A percentile compares a stretch with the other conserved stretches of the same genome.
Conservation (phyloP, 1,140 invertebrate species). For the Scylla paramamosain region DNA sequence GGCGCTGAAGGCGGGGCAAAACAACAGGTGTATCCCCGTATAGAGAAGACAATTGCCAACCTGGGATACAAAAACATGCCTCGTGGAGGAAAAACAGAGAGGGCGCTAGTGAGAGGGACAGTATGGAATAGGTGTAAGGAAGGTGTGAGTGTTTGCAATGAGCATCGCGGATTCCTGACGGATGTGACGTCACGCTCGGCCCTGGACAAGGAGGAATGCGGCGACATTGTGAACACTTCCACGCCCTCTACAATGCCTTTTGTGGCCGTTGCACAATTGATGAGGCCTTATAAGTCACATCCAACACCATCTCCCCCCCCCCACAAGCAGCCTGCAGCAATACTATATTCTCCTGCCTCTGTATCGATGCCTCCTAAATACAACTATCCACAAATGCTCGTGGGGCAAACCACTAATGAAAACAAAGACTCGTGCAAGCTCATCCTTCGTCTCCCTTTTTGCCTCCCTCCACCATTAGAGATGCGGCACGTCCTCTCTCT, state of each 20-base stretch:
- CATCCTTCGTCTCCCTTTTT: neutral
- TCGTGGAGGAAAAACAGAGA: neutral
- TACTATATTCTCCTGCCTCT: no score
- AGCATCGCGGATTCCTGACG: neutral
- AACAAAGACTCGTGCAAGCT: neutral
- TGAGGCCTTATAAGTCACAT: no score
- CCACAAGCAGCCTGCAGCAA: no score
- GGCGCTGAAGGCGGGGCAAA: neutral
- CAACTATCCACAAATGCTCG: no score
- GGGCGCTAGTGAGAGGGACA: neutral
- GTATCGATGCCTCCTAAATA: no score
- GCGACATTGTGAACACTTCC: neutral
- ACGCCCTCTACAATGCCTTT: neutral
- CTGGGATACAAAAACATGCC: neutral
- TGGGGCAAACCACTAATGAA: neutral
- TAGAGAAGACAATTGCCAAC: neutral
- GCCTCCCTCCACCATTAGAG: no score
- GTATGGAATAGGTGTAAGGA: neutral
- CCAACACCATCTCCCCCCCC: no score
- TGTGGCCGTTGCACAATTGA: neutral
- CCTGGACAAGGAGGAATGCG: constrained; percentile 43
- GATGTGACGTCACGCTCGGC: neutral
- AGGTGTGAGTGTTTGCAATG: no score
- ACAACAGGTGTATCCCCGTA: neutral
- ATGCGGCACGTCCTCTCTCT: no score